Percentiles rank a stretch among this genome's conserved stretches.
phyloP scores from a whole-genome alignment of 2,113 vertebrate species.

The Microcebus lehilahytsara region DNA sequence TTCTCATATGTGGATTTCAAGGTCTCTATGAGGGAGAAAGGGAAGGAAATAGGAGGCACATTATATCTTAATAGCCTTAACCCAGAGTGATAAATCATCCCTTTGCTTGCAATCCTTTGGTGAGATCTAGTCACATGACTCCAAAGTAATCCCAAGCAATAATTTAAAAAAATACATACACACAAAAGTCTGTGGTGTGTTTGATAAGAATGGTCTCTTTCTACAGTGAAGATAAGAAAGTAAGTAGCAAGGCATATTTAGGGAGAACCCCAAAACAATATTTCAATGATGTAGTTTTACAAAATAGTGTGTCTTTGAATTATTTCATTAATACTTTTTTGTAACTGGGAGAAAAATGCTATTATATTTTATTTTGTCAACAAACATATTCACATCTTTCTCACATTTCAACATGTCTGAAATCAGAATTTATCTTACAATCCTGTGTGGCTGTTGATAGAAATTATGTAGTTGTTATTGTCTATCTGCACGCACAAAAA shows the following conservation, averaged over 20 bases:
- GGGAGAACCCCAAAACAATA: not conserved
- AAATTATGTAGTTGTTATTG: not conserved
- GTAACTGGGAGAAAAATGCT: not conserved
- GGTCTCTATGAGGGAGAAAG: not conserved
- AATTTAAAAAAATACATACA: not conserved
- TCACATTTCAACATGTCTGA: not conserved
- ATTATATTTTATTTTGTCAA: not conserved
- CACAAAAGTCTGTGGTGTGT: not conserved
- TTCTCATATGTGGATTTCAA: not conserved
- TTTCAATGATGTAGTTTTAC: not conserved
- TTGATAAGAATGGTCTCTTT: not conserved
- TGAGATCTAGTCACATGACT: not conserved
- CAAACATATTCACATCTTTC: not conserved
- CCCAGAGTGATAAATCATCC: not conserved
- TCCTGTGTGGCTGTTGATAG: not conserved
- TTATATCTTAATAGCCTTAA: not conserved
- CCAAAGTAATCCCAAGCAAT: not conserved
- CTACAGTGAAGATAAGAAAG: not conserved
- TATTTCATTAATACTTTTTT: not conserved
- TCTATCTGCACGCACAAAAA: not conserved
- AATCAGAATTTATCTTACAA: not conserved
- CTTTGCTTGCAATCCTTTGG: not conserved
- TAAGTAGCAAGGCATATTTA: not conserved
- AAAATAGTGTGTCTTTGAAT: not conserved
- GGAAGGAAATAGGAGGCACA: not conserved